Conservation (phyloP, 2,113 vertebrate genomes). For the Ciconia boyciana region DNA sequence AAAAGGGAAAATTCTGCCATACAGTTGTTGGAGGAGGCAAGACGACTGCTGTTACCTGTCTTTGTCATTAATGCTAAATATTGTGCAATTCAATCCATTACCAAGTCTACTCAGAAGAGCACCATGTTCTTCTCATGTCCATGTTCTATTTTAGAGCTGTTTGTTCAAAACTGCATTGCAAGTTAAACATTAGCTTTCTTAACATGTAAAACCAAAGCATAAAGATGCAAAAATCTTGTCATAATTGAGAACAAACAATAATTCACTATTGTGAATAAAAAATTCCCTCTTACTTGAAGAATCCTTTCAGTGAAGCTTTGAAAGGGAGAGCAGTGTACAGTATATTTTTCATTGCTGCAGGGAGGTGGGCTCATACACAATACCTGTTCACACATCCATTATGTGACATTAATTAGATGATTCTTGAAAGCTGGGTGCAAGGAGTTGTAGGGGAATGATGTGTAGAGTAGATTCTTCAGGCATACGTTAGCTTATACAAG, state of each 20-base stretch:
- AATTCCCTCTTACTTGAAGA: not conserved
- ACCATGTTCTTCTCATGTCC: not conserved
- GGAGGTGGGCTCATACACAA: not conserved
- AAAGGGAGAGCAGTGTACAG: not conserved
- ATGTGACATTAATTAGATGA: not conserved
- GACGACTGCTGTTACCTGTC: not conserved
- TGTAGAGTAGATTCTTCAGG: not conserved
- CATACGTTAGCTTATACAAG: not conserved
- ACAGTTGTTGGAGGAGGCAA: not conserved
- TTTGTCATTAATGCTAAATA: not conserved
- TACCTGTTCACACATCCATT: not conserved
- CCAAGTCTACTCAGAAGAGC: not conserved
- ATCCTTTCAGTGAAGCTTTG: not conserved
- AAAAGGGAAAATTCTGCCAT: not conserved
- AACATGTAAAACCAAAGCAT: not conserved
- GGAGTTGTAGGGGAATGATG: not conserved
- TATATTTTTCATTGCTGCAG: not conserved
- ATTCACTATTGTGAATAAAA: not conserved
- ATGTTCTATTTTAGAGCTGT: not conserved
- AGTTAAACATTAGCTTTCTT: not conserved
- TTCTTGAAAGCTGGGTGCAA: not conserved
- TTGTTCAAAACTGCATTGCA: not conserved
- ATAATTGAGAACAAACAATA: not conserved
- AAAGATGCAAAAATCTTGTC: not conserved
- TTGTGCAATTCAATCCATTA: not conserved